A percentile compares a stretch with the other conserved stretches of the same genome.
Evolutionary conservation across 2,888 invertebrate species (phyloP).

Genomic region (Melinopterus prodromus): DNA sequence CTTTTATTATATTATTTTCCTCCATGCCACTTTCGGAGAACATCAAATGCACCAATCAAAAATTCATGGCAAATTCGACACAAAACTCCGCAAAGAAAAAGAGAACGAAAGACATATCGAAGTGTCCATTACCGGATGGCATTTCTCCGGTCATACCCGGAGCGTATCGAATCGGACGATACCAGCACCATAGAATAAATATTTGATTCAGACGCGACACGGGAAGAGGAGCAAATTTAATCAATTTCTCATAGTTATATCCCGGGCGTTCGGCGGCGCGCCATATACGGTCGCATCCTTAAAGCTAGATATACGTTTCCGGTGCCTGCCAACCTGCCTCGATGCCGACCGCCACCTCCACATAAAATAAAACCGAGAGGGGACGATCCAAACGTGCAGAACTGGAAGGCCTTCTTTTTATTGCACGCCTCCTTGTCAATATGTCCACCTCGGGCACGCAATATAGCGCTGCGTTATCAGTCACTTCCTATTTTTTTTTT

Average conservation of each 20-base stretch:
- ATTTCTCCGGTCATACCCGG: not conserved
- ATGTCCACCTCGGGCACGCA: not conserved
- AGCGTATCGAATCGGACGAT: slow-evolving; percentile 4
- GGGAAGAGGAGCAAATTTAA: not conserved
- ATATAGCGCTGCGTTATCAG: not conserved
- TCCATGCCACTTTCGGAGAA: no score
- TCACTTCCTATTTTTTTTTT: not conserved
- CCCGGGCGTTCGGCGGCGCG: not conserved
- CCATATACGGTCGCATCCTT: not conserved
- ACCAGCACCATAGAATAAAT: not conserved
- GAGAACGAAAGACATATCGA: not conserved
- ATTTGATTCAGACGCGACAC: not conserved
- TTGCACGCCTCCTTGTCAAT: not conserved
- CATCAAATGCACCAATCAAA: not conserved
- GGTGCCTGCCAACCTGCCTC: not conserved
- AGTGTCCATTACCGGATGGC: not conserved
- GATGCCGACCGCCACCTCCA: not conserved
- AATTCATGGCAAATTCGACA: not conserved
- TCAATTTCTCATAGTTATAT: slow-evolving; percentile 4
- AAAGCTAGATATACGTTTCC: slow-evolving; percentile 4
- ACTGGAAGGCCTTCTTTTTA: not conserved
- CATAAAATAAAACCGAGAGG: not conserved
- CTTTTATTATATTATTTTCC: no score
- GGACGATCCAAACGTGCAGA: not conserved
- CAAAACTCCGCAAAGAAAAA: not conserved